These are phyloP conservation scores for Crypturellus undulatus DNA, from an alignment of 2,113 vertebrate genomes.

Conservation along the genomic window DNA sequence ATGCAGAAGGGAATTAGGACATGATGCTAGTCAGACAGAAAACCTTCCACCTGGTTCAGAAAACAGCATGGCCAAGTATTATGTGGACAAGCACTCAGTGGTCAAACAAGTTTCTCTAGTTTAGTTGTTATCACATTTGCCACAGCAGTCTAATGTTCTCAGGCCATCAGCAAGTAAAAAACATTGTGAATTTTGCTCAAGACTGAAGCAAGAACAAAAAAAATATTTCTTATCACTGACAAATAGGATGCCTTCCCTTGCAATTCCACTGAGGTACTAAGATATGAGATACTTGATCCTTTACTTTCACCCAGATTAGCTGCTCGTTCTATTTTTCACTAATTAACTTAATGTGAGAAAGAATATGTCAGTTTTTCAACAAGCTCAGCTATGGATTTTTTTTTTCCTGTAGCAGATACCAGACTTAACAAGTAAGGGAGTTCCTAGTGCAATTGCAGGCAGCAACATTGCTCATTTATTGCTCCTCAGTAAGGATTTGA, in stretches of 20 bases:
- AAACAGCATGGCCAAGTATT: not conserved
- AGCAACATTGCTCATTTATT: constrained; percentile 1
- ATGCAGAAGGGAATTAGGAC: not conserved
- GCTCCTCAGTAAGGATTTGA: not conserved
- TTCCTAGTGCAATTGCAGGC: not conserved
- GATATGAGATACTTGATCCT: constrained; percentile 18
- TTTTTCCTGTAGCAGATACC: not conserved
- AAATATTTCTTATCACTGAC: constrained; percentile 5
- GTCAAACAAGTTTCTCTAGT: not conserved
- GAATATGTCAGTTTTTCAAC: constrained; percentile 13
- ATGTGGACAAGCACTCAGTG: not conserved
- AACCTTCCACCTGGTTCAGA: not conserved
- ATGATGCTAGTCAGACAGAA: not conserved
- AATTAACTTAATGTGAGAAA: constrained; percentile 54
- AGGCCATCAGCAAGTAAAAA: not conserved
- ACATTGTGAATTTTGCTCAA: not conserved
- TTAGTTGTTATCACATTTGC: not conserved
- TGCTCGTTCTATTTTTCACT: constrained; percentile 45
- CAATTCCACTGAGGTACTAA: constrained; percentile 18
- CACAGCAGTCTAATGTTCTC: not conserved
- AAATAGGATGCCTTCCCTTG: not conserved
- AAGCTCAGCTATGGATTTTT: not conserved
- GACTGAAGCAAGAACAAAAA: not conserved
- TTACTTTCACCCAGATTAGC: not conserved
- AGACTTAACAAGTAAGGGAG: not conserved